Base-by-base conservation (phyloP, 1,140 invertebrate species). In the Lamellibrachia luymesi region DNA sequence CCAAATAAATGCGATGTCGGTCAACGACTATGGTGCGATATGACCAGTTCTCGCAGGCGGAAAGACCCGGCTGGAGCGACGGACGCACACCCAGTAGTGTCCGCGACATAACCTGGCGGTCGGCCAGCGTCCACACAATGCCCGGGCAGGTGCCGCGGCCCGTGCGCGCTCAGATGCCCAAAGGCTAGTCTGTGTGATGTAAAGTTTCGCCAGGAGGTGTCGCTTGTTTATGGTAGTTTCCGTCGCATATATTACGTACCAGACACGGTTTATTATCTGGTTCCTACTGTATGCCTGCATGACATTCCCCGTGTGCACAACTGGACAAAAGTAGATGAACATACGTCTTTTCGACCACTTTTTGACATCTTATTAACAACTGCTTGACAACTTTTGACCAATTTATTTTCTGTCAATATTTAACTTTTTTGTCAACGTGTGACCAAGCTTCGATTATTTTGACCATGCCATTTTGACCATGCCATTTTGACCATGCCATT, bases 131-230 rank as follows among this genome's bases (percentile, higher is more conserved):
- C 64, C 64, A 80, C 13, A 10, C 64, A n/a, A n/a, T 80, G 13
- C 13, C 8, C 64, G 64, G 52, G 17, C 64, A 17, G 64, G 64
- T 80, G 50, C 49, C 0, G 64, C 64, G 52, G 64, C 64, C 0
- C 17, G 64, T 80, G 64, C 64, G 13, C 64, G 64, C 64, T 6
- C 0, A 2, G 13, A 80, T 80, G 64, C 64, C 64, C 64, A 22
- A 8, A 17, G 64, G 64, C 64, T 2, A 10, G 92, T 92, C 27
- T 92, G 38, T 38, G 22, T 92, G 92, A 92, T 92, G 27, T 92
- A 52, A 64, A 50, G 51, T 27, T 51, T 64, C 92, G 56, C 92
- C 92, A 52, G 92, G 22, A 38, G 51, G 56, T 50, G 51, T n/a
- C 49, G 91, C 50, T 22, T 64, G n/a, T 52, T 92, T 92, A 92